A percentile compares a stretch with the other conserved stretches of the same genome.
phyloP scores from a whole-genome alignment of 2,113 vertebrate genomes.

The Eulemur macaco region DNA sequence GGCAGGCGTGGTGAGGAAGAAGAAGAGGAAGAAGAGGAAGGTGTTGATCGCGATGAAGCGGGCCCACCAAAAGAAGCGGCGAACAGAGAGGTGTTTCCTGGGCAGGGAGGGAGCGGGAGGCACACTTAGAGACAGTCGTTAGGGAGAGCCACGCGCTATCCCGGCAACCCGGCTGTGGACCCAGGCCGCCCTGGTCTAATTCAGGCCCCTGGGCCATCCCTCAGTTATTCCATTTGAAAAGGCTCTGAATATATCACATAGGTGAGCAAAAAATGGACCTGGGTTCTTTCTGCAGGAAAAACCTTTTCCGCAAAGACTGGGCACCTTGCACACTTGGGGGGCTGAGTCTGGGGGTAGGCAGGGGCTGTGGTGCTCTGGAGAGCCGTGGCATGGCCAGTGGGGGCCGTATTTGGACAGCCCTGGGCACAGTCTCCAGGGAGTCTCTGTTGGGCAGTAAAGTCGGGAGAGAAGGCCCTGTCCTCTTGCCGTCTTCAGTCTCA shows the following conservation, averaged over 20 bases:
- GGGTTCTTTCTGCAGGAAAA: background rate
- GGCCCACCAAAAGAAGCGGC: slow-evolving; percentile 93
- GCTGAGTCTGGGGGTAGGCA: no score
- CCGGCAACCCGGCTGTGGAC: background rate
- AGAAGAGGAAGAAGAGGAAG: slow-evolving; percentile 95
- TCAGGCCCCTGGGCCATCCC: no score
- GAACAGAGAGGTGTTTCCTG: slow-evolving; percentile 97
- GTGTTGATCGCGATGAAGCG: slow-evolving; percentile 94
- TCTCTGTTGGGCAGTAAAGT: background rate
- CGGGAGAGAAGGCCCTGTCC: background rate
- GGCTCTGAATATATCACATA: background rate
- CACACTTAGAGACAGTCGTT: background rate
- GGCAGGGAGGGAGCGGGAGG: slow-evolving; percentile 26
- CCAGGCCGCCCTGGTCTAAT: background rate
- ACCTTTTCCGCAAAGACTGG: background rate
- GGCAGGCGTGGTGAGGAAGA: slow-evolving; percentile 98
- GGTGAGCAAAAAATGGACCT: background rate
- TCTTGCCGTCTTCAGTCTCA: background rate
- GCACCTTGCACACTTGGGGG: background rate
- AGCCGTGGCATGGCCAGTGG: background rate
- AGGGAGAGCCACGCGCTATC: background rate
- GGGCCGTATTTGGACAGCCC: background rate
- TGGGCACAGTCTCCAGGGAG: background rate
- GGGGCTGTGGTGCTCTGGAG: background rate
- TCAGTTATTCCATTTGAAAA: background rate